These are phyloP conservation scores for Geodia barretti DNA, from an alignment of 37 sponge, comb jelly and placozoan species.

Conservation along the genomic window DNA sequence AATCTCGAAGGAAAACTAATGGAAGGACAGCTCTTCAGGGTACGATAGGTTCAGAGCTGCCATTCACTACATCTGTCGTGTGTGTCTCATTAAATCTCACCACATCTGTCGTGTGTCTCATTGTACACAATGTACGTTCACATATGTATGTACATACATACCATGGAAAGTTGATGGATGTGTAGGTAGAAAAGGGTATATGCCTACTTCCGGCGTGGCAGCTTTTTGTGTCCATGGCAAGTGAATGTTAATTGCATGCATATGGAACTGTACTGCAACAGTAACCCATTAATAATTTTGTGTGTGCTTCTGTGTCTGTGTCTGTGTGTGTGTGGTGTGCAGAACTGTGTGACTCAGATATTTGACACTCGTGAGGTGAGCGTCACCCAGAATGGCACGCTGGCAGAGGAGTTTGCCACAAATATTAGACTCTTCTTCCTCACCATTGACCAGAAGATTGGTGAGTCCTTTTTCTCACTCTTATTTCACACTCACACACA, in stretches of 20 bases:
- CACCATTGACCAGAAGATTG: slow-evolving; percentile 61
- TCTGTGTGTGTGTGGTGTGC: too few species aligned
- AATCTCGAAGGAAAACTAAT: slow-evolving; percentile 89
- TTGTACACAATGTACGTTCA: background rate
- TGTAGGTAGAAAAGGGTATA: too few species aligned
- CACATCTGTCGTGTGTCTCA: background rate
- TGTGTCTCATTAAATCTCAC: background rate
- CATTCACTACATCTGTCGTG: background rate
- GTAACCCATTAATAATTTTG: background rate
- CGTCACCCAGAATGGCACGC: slow-evolving; percentile 61
- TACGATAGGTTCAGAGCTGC: background rate
- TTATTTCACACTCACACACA: background rate
- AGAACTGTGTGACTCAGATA: slow-evolving; percentile 77
- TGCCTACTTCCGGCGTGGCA: too few species aligned
- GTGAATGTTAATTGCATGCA: background rate
- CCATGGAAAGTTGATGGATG: too few species aligned
- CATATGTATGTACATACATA: background rate
- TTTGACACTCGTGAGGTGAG: slow-evolving; percentile 67
- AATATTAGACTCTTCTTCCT: slow-evolving; percentile 39
- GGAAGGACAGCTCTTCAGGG: slow-evolving; percentile 87
- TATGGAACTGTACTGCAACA: background rate
- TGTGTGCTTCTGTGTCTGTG: too few species aligned
- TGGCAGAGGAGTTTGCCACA: slow-evolving; percentile 65
- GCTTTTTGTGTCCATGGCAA: background rate
- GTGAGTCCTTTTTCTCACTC: slow-evolving; percentile 10